A percentile compares a stretch with the other conserved stretches of the same genome.
phyloP scores from a whole-genome alignment of 2,888 invertebrate genomes.

The Rhagonycha fulva region DNA sequence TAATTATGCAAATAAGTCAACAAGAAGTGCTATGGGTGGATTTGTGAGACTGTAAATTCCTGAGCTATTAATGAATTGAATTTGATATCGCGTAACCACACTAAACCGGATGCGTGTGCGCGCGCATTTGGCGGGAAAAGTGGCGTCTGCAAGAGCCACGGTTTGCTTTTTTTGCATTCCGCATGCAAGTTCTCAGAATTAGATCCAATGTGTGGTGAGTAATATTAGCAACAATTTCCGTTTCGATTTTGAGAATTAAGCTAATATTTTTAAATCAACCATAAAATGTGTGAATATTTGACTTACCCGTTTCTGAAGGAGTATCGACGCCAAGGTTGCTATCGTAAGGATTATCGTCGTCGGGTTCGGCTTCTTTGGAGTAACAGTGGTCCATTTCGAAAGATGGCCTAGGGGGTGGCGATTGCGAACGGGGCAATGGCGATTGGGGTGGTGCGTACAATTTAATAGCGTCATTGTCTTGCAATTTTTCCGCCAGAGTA shows the following conservation, averaged over 20 bases:
- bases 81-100: conserved; percentile 4
- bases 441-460: conserved; percentile 33
- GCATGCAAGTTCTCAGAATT: conserved; percentile 11
- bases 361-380: conserved; percentile 61
- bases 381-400: conserved; percentile 69
- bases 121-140: conserved; percentile 34
- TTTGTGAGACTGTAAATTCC: conserved; percentile 12
- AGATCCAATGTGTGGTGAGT: conserved; percentile 14
- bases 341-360: conserved; percentile 56
- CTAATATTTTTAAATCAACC: background rate
- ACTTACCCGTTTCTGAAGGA: conserved; percentile 84
- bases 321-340: conserved; percentile 81
- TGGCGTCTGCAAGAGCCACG: conserved; percentile 34
- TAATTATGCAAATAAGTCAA: background rate
- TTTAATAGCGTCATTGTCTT: conserved; percentile 33
- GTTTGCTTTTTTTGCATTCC: conserved; percentile 48
- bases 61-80: conserved; percentile 14
- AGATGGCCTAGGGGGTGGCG: conserved; percentile 29
- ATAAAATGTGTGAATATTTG: conserved; percentile 51
- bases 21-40: background rate
- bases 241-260: background rate
- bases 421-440: conserved; percentile 21
- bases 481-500: background rate
- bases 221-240: conserved; percentile 16
- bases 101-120: conserved; percentile 16